Conservation (phyloP, 1,140 invertebrate species). For the Drosophila trapezifrons region DNA sequence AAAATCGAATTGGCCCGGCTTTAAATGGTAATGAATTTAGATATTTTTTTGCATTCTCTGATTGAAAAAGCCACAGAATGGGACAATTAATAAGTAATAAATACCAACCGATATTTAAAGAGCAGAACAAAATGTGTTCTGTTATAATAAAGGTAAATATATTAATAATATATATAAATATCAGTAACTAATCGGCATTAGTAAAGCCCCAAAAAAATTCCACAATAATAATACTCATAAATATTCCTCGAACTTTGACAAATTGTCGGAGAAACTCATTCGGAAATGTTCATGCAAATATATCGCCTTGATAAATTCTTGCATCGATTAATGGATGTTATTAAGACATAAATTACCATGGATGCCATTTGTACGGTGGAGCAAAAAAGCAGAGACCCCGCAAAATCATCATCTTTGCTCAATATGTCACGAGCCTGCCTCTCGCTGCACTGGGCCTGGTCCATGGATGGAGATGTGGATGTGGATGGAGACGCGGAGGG, state of each 20-base stretch:
- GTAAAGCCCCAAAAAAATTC: no score
- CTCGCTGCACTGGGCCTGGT: conserved; percentile 59
- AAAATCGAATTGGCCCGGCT: conserved; percentile 36
- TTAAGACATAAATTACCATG: conserved; percentile 52
- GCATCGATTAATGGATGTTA: conserved; percentile 43
- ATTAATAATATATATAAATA: no score
- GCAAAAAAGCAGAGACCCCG: background rate
- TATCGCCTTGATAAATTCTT: conserved; percentile 29
- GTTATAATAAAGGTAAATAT: no score
- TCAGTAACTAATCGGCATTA: no score
- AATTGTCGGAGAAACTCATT: conserved; percentile 20
- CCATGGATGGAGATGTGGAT: background rate
- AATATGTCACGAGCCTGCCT: conserved; percentile 78
- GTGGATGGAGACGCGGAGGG: conserved; percentile 1
- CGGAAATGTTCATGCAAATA: conserved; percentile 8
- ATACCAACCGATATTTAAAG: conserved; percentile 1
- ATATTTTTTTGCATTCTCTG: conserved; percentile 3
- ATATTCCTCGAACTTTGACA: conserved; percentile 10
- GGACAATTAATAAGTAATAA: conserved; percentile 31
- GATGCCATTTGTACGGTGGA: conserved; percentile 37
- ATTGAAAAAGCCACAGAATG: conserved; percentile 10
- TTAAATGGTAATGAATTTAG: conserved; percentile 16
- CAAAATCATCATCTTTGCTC: conserved; percentile 45
- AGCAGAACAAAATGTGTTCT: no score
- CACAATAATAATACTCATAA: background rate